These are phyloP conservation scores for Poecilia gillii DNA, from an alignment of 2,797 vertebrate species.

Conservation along the genomic window DNA sequence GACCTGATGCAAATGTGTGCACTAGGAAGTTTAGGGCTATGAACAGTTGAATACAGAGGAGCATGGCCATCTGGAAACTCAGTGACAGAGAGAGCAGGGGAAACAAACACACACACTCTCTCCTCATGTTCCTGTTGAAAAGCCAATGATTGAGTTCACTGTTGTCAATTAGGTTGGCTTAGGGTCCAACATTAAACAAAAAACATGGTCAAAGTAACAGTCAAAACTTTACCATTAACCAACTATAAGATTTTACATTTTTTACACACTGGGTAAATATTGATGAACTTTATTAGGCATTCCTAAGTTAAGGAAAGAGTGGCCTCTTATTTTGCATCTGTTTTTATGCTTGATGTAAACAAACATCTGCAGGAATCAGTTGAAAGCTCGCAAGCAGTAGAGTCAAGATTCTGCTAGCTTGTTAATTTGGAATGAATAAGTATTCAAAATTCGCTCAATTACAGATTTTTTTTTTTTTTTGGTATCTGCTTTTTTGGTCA, in stretches of 20 bases:
- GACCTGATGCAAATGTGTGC: slow-evolving; percentile 77
- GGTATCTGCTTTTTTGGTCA: background rate
- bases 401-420: background rate
- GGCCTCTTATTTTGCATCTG: background rate
- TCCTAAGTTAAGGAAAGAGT: background rate
- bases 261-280: background rate
- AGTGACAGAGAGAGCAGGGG: slow-evolving; percentile 63
- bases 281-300: background rate
- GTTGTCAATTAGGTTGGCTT: slow-evolving; percentile 38
- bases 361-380: background rate
- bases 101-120: slow-evolving; percentile 54
- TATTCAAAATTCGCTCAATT: background rate
- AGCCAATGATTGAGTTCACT: slow-evolving; percentile 42
- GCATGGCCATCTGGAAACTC: slow-evolving; percentile 79
- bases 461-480: background rate
- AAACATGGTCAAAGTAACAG: slow-evolving; percentile 20
- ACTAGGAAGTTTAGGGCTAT: slow-evolving; percentile 68
- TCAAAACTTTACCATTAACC: slow-evolving; percentile 3
- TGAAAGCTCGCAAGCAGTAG: background rate
- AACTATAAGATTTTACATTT: background rate
- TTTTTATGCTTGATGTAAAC: background rate
- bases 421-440: background rate
- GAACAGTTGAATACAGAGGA: slow-evolving; percentile 66
- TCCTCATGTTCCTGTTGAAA: slow-evolving; percentile 62
- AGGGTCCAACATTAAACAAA: slow-evolving; percentile 21